A percentile compares a stretch with the other conserved stretches of the same genome.
Conservation (phyloP, 2,888 invertebrate genomes). For the Pseudococcus longispinus region DNA sequence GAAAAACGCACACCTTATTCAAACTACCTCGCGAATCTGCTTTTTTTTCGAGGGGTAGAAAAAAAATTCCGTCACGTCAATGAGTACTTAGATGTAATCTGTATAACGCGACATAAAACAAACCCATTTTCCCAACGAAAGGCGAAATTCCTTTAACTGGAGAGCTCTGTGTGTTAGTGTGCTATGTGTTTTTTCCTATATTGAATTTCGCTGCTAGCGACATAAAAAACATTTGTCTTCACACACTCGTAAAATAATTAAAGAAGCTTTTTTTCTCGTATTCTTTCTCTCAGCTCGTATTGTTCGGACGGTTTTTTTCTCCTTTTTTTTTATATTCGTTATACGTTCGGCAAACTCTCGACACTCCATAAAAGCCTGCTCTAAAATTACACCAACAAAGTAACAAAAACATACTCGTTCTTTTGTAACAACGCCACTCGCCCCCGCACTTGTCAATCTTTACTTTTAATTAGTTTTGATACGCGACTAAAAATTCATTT, state of each 20-base stretch:
- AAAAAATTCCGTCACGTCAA: slow-evolving; percentile 34
- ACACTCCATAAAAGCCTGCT: slow-evolving; percentile 25
- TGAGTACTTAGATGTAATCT: slow-evolving; percentile 34
- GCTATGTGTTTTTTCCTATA: background rate
- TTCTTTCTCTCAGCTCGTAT: background rate
- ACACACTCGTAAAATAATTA: slow-evolving; percentile 34
- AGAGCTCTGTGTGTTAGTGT: background rate
- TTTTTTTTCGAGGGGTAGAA: background rate
- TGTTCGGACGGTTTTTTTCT: background rate
- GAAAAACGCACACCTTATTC: background rate
- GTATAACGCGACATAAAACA: slow-evolving; percentile 31
- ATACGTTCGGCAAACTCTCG: slow-evolving; percentile 27
- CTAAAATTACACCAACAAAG: slow-evolving; percentile 25
- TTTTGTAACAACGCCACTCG: background rate
- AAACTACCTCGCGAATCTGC: slow-evolving; percentile 24
- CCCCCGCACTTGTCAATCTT: slow-evolving; percentile 24
- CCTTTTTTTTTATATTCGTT: background rate
- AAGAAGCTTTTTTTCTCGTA: slow-evolving; percentile 23
- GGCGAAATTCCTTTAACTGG: background rate
- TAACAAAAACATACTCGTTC: slow-evolving; percentile 31
- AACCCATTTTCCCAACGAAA: background rate
- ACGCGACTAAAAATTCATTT: slow-evolving; percentile 28
- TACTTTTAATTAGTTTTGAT: slow-evolving; percentile 34
- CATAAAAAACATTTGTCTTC: slow-evolving; percentile 28
- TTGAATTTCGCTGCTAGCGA: slow-evolving; percentile 24